These are phyloP conservation scores for Onychostoma macrolepis DNA, from an alignment of 2,113 vertebrate species.

Conservation along the genomic window DNA sequence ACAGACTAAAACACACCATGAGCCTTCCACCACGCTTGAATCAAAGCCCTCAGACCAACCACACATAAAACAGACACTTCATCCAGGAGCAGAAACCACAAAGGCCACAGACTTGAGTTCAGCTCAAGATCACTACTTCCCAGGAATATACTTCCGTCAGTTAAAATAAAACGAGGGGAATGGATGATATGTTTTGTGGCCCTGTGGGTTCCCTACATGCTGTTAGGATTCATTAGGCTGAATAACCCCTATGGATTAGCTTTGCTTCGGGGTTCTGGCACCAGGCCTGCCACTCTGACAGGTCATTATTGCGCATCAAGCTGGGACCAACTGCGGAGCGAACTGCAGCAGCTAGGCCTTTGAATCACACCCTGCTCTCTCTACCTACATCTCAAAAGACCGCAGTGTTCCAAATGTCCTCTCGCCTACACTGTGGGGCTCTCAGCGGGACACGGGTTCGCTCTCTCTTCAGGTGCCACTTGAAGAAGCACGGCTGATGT, in stretches of 20 bases:
- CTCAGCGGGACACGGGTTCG: background rate
- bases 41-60: constrained; percentile 1
- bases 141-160: constrained; percentile 58
- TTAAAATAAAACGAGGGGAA: constrained; percentile 60
- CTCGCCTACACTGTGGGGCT: background rate
- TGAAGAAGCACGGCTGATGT: background rate
- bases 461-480: background rate
- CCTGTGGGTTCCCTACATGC: constrained; percentile 70
- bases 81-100: constrained; percentile 20
- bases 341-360: constrained; percentile 38
- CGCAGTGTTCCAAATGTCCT: constrained; percentile 14
- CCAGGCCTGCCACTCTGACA: constrained; percentile 77
- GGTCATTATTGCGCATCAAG: constrained; percentile 84
- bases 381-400: constrained; percentile 44
- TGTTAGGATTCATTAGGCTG: constrained; percentile 79
- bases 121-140: constrained; percentile 46
- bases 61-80: constrained; percentile 25
- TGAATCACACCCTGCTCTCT: constrained; percentile 24
- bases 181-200: constrained; percentile 75
- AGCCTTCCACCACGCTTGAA: background rate
- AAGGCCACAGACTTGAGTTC: constrained; percentile 40
- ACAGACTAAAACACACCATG: background rate
- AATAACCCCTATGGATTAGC: constrained; percentile 80
- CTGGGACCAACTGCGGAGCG: constrained; percentile 71
- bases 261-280: constrained; percentile 72